Evolutionary conservation across 2,888 invertebrate genomes (phyloP).

Genomic region (Lochmaea crataegi): DNA sequence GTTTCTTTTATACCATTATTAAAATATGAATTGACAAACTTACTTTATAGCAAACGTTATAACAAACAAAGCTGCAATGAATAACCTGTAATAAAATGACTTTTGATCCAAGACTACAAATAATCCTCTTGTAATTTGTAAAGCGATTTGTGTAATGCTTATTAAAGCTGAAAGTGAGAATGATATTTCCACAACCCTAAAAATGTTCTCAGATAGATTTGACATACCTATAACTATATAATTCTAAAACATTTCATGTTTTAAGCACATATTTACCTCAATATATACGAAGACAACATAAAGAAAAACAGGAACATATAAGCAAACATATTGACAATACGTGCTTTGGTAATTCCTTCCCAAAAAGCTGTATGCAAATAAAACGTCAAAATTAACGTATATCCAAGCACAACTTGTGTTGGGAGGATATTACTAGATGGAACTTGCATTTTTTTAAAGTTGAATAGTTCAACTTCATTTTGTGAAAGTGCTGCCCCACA

Average conservation of each 20-base stretch:
- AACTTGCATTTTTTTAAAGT: constrained; percentile 48
- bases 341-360: constrained; percentile 53
- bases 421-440: constrained; percentile 42
- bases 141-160: constrained; percentile 41
- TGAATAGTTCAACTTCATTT: constrained; percentile 54
- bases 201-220: constrained; percentile 22
- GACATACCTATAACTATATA: not conserved
- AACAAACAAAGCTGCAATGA: constrained; percentile 37
- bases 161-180: constrained; percentile 48
- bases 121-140: constrained; percentile 46
- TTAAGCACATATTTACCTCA: constrained; percentile 44
- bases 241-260: not conserved
- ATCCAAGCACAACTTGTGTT: constrained; percentile 55
- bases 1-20: not conserved
- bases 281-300: constrained; percentile 48
- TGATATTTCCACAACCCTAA: constrained; percentile 48
- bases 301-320: constrained; percentile 53
- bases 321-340: constrained; percentile 47
- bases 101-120: constrained; percentile 41
- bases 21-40: constrained; percentile 23
- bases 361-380: constrained; percentile 57
- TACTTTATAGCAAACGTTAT: constrained; percentile 45
- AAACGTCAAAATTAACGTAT: constrained; percentile 57
- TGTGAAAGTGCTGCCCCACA: constrained; percentile 55
- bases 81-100: constrained; percentile 33